Evolutionary conservation across 2,888 invertebrate genomes (phyloP), one percentile per base, ranked within the genome.

Genomic region (Periphyllus acericola): DNA sequence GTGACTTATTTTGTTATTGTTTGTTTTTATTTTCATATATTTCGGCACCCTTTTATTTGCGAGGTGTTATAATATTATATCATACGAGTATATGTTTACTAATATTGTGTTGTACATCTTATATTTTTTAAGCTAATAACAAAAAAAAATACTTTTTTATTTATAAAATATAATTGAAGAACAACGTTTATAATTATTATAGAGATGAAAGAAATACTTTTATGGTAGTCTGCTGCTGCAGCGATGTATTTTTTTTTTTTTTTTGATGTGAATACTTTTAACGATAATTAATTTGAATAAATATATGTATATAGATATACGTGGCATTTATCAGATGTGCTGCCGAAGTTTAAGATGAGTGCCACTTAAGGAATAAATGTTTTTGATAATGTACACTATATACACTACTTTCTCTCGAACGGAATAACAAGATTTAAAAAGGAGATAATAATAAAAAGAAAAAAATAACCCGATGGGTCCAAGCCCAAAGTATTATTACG

Each of bases 391-490:
- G 19, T 14, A 8, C 25, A 60, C 25, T 6, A n/a, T n/a, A n/a
- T n/a, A 5, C 25, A 60, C 60, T 68, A 25, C 66, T 81, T 81
- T 81, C 81, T 68, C 81, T 40, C 6, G 1, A 29, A 81, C 40
- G 19, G 40, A 81, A 81, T 29, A 68, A 68, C 46, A 40, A 81
- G 66, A 81, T 81, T 81, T 68, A 0, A 40, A 68, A n/a, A 40
- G 3, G 29, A 81, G 81, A 81, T 81, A 68, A 81, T 66, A 19
- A 40, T 68, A n/a, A 40, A 66, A 81, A 29, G 46, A 46, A 79
- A 68, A 75, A 36, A 66, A 80, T 34, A 66, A 80, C n/a, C n/a
- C 29, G 80, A 46, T 66, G n/a, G 14, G n/a, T 66, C 60, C n/a
- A n/a, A 80, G 66, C 46, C 11, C 14, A 46, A 34, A 55, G 81